Percentiles rank a stretch among this genome's conserved stretches.
phyloP scores from a whole-genome alignment of 2,797 vertebrate species.

The Oreonectes daqikongensis region DNA sequence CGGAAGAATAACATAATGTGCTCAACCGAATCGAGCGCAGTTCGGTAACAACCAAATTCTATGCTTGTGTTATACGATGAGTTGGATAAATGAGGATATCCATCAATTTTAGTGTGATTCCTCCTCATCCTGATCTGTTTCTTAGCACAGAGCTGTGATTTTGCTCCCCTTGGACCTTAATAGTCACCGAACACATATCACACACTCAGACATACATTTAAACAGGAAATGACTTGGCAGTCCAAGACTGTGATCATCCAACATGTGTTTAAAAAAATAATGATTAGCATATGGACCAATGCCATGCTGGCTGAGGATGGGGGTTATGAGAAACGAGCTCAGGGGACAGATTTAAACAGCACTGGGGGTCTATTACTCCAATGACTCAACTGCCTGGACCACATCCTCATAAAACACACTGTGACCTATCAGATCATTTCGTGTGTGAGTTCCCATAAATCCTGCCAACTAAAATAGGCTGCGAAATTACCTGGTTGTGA shows the following conservation, averaged over 20 bases:
- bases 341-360: constrained; percentile 18
- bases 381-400: constrained; percentile 14
- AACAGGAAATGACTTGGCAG: constrained; percentile 29
- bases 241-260: constrained; percentile 8
- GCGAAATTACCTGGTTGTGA: neutral
- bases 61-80: neutral
- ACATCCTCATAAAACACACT: neutral
- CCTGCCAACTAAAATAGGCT: neutral
- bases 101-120: constrained; percentile 6
- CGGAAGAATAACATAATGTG: neutral
- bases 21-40: neutral
- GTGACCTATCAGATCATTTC: neutral
- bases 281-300: constrained; percentile 30
- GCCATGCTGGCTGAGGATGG: neutral
- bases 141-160: neutral
- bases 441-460: neutral
- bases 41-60: neutral
- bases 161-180: neutral
- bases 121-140: neutral
- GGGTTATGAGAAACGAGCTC: constrained; percentile 36
- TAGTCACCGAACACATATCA: constrained; percentile 5
- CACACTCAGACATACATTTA: neutral
- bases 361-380: constrained; percentile 1
- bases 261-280: constrained; percentile 32
- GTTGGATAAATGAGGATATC: constrained; percentile 8